Evolutionary conservation across 2,797 vertebrate genomes (phyloP).

Genomic region (Brachyrhaphis roseni): DNA sequence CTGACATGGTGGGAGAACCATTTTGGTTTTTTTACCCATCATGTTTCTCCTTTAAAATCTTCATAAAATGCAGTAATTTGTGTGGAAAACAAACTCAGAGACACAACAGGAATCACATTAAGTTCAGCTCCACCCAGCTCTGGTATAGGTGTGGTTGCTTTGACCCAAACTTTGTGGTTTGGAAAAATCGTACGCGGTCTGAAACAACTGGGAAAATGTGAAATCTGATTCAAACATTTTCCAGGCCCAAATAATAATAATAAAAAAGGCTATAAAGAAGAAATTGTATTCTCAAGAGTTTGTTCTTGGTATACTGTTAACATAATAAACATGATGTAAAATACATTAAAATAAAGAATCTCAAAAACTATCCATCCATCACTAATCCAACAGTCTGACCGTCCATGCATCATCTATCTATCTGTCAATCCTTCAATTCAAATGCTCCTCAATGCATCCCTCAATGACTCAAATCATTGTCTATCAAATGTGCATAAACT

Average conservation of each 20-base stretch:
- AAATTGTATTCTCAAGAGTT: background rate
- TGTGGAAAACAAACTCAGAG: background rate
- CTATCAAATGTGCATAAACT: background rate
- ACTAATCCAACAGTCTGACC: background rate
- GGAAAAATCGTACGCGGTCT: background rate
- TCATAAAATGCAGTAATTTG: background rate
- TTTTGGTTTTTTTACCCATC: background rate
- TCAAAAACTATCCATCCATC: background rate
- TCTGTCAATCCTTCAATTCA: background rate
- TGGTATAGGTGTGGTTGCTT: background rate
- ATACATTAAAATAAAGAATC: background rate
- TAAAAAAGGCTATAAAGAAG: background rate
- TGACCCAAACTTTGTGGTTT: background rate
- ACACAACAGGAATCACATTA: background rate
- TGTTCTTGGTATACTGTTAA: background rate
- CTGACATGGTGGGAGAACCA: background rate
- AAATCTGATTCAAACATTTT: background rate
- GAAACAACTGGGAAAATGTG: background rate
- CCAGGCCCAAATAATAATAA: background rate
- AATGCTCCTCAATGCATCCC: background rate
- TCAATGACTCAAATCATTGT: background rate
- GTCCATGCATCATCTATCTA: background rate
- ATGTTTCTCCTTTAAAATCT: background rate
- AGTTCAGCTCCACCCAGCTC: background rate
- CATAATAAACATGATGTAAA: background rate